Evolutionary conservation across 2,797 vertebrate species (phyloP).

Genomic region (Lindbergichthys nudifrons): DNA sequence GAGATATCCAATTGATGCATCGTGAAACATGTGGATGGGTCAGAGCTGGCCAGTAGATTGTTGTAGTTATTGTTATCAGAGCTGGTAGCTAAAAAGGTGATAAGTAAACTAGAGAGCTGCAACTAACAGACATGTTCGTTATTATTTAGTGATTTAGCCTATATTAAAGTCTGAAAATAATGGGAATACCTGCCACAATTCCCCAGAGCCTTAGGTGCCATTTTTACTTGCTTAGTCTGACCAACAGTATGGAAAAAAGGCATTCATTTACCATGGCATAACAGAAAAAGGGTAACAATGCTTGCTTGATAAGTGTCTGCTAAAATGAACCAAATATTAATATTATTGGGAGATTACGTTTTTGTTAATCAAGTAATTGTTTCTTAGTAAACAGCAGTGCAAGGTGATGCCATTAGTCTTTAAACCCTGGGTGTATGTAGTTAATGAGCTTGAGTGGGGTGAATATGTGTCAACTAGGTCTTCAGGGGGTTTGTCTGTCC

Average conservation of each 20-base stretch:
- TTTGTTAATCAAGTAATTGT: background rate
- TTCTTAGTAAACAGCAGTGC: background rate
- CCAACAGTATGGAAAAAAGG: background rate
- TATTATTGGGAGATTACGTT: background rate
- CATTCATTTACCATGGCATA: background rate
- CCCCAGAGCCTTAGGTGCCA: background rate
- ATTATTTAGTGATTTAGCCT: background rate
- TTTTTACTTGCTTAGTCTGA: background rate
- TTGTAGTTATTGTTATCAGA: constrained; percentile 27
- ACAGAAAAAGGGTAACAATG: background rate
- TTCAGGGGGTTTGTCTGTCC: constrained; percentile 35
- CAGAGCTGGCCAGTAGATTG: constrained; percentile 10
- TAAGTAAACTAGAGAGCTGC: background rate
- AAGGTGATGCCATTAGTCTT: constrained; percentile 8
- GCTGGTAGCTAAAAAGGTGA: too few species aligned
- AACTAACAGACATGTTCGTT: background rate
- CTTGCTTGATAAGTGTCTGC: background rate
- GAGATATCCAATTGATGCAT: constrained; percentile 33
- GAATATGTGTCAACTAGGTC: constrained; percentile 23
- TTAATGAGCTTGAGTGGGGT: constrained; percentile 14
- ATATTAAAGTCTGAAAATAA: background rate
- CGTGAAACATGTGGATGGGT: constrained; percentile 59
- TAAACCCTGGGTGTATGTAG: background rate
- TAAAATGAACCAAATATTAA: background rate
- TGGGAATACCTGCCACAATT: background rate